Evolutionary conservation across 1,140 invertebrate species (phyloP).

Genomic region (Grapholita molesta): DNA sequence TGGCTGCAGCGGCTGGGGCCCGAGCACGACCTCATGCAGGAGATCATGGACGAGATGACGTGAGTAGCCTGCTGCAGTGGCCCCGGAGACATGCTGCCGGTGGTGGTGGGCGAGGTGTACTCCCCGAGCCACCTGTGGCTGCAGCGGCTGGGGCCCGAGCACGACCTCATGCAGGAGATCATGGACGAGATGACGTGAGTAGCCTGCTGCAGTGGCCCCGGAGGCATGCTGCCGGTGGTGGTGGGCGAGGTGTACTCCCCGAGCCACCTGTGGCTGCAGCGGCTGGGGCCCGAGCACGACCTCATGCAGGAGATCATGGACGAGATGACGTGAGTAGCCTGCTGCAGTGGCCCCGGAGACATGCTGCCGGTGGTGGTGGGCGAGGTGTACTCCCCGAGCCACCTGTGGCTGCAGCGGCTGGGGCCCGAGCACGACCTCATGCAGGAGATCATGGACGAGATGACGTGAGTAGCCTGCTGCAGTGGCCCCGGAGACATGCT

Average conservation of each 20-base stretch:
- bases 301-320: constrained; percentile 61
- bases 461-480: too few relatives aligned
- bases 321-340: constrained; percentile 58
- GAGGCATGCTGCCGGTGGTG: constrained; percentile 40
- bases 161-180: constrained; percentile 52
- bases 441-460: too few relatives aligned
- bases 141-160: constrained; percentile 42
- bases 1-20: constrained; percentile 57
- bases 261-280: constrained; percentile 63
- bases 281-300: constrained; percentile 43
- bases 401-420: too few relatives aligned
- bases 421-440: too few relatives aligned
- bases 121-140: constrained; percentile 68
- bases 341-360: too few relatives aligned
- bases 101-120: constrained; percentile 61
- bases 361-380: too few relatives aligned
- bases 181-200: constrained; percentile 69
- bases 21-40: constrained; percentile 47
- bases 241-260: constrained; percentile 68
- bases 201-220: background rate
- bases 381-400: too few relatives aligned
- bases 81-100: constrained; percentile 32
- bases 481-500: too few relatives aligned
- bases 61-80: constrained; percentile 26
- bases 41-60: constrained; percentile 66